phyloP scores from a whole-genome alignment of 1,140 invertebrate genomes.

The Druon quercuslanigerum region DNA sequence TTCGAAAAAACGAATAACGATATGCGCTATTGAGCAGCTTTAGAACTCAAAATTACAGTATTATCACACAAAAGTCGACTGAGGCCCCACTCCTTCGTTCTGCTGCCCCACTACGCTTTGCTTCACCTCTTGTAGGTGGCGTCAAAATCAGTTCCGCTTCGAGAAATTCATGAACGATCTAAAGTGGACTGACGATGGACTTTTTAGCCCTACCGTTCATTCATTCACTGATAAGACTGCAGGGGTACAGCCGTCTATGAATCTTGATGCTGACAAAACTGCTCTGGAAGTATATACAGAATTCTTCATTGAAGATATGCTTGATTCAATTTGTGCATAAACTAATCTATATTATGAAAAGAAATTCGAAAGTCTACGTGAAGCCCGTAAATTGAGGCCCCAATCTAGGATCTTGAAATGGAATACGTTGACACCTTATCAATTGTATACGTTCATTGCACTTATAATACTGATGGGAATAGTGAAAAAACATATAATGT shows the following conservation, averaged over 20 bases:
- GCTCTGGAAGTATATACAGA: not conserved
- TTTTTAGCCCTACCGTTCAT: not conserved
- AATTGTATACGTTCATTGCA: no score
- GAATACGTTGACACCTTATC: not conserved
- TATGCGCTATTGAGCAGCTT: no score
- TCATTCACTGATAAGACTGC: not conserved
- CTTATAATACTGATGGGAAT: no score
- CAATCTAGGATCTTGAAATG: no score
- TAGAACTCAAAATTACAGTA: no score
- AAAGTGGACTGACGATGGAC: no score
- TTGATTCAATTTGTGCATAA: conserved; percentile 1
- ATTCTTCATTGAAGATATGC: not conserved
- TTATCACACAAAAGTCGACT: no score
- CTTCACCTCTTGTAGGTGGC: no score
- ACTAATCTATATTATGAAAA: conserved; percentile 9
- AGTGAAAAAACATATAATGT: no score
- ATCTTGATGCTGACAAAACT: not conserved
- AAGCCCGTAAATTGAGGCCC: not conserved
- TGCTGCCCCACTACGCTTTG: no score
- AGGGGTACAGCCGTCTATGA: not conserved
- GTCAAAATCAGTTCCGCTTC: not conserved
- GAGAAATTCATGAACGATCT: not conserved
- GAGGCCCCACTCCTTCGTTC: no score
- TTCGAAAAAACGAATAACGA: no score
- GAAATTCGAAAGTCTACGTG: not conserved